Base-by-base conservation (phyloP, 2,888 invertebrate species). In the Tachina grossa region DNA sequence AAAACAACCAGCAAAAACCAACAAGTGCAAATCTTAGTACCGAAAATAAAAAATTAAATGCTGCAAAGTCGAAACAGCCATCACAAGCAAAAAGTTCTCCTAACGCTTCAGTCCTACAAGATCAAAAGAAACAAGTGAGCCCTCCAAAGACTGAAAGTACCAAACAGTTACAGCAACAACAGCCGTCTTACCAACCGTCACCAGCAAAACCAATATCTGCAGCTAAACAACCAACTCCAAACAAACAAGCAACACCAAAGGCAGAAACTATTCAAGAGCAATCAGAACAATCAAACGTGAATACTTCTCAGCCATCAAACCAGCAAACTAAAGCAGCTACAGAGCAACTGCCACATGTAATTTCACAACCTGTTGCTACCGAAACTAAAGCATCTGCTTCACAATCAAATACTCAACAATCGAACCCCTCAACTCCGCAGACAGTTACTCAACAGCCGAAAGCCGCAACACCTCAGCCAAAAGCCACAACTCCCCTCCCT, bases 61-160 rank as follows among this genome's bases (percentile, higher is more conserved):
- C 92, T 98, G 22, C 96, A 97, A n/a, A 98, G 98, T 92, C 97
- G 97, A 89, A 94, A 98, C 91, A 97, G 8, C 51, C 81, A 72
- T 68, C 86, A 9, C 86, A 84, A 59, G 14, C 65, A 9, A 88
- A 87, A 84, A 16, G 41, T 74, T n/a, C 51, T 14, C 49, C 76
- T 11, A 68, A 45, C 81, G 10, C 61, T n/a, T 31, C 68, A 43
- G 49, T n/a, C 14, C 72, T 14, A 31, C 82, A 77, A 51, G 80
- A 77, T 13, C 66, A 61, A 51, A 78, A 57, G 41, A 77, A 78
- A n/a, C 74, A 78, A 78, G 39, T 16, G 6, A 49, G 55, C 10
- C 45, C 69, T 9, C 43, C 76, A 14, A 85, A 77, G 2, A 1
- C 69, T 19, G 68, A 80, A 72, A 19, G 2, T 10, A 11, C 9